Percentiles rank a stretch among this genome's conserved stretches.
phyloP scores from a whole-genome alignment of 2,113 vertebrate species.

The Hemiscyllium ocellatum region DNA sequence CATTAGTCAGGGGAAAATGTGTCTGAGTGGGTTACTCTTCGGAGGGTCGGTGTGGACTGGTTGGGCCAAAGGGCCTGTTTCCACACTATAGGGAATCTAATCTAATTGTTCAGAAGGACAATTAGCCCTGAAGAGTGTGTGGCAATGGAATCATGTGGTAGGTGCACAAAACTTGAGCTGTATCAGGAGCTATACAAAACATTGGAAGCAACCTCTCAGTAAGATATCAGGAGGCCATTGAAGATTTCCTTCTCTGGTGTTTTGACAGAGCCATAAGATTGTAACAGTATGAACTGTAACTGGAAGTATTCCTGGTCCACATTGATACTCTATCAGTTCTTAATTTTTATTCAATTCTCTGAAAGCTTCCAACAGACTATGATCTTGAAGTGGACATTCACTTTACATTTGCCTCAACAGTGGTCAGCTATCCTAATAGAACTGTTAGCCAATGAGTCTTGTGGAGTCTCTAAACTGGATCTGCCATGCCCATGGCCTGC shows the following conservation, averaged over 20 bases:
- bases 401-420: neutral
- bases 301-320: neutral
- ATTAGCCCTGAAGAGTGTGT: too few species aligned
- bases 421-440: neutral
- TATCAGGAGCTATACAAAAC: neutral
- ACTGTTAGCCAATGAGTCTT: neutral
- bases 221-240: neutral
- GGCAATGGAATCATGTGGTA: neutral
- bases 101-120: too few species aligned
- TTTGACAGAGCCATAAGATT: neutral
- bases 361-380: neutral
- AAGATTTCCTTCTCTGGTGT: neutral
- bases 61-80: too few species aligned
- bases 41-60: too few species aligned
- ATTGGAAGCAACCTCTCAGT: neutral
- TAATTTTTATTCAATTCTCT: neutral
- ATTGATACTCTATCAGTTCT: neutral
- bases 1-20: too few species aligned
- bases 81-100: too few species aligned
- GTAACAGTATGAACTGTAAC: neutral
- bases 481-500: neutral
- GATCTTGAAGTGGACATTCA: neutral
- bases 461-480: neutral
- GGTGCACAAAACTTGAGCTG: neutral
- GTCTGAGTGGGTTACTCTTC: too few species aligned